These are phyloP conservation scores for Phylloscopus trochilus DNA, from an alignment of 2,113 vertebrate genomes.

Conservation along the genomic window DNA sequence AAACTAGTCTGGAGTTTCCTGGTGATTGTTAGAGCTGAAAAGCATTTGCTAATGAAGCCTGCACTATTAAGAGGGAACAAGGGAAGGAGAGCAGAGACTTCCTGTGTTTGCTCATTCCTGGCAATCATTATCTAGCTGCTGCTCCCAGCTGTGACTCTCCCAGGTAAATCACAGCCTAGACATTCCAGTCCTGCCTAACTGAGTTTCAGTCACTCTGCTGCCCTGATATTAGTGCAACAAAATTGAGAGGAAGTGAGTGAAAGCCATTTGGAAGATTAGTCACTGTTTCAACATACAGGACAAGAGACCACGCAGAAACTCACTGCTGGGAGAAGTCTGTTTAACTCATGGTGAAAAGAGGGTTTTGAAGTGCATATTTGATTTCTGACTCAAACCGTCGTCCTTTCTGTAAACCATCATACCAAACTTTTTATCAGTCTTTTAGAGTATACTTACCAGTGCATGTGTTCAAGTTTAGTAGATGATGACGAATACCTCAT, in stretches of 20 bases:
- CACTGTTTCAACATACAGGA: not conserved
- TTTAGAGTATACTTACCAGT: not conserved
- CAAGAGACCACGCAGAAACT: not conserved
- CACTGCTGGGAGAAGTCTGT: not conserved
- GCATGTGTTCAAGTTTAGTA: not conserved
- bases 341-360: not conserved
- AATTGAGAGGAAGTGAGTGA: not conserved
- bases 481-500: not conserved
- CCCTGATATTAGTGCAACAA: not conserved
- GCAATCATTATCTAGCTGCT: not conserved
- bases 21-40: not conserved
- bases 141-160: not conserved
- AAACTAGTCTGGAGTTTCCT: slow-evolving; percentile 2
- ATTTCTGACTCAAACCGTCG: not conserved
- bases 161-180: slow-evolving; percentile 1
- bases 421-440: not conserved
- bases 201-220: not conserved
- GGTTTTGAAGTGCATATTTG: not conserved
- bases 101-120: slow-evolving; percentile 17
- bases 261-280: not conserved
- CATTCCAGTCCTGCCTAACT: not conserved
- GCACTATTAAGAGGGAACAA: not conserved
- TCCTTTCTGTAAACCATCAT: not conserved
- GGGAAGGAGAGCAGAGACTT: not conserved
- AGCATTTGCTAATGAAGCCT: slow-evolving; percentile 5